Conservation (phyloP, 2,797 vertebrate species). For the Eulemur mongoz region DNA sequence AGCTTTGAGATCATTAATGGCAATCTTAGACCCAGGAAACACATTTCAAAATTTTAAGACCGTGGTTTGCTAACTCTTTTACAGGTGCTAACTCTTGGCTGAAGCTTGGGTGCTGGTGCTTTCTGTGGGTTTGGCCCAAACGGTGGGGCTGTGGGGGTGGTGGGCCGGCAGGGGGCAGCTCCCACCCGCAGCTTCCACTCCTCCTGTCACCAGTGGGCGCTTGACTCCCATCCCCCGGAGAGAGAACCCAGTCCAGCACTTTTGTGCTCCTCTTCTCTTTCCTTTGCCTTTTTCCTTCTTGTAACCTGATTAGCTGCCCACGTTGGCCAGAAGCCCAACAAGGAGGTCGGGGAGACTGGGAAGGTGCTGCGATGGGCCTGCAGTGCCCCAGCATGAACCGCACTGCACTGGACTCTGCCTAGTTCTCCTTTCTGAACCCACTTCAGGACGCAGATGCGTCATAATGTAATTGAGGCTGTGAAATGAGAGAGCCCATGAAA, state of each 20-base stretch:
- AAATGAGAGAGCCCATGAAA: background rate
- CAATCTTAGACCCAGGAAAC: background rate
- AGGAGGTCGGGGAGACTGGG: background rate
- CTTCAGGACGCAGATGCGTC: background rate
- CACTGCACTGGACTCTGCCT: background rate
- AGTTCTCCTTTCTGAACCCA: slow-evolving; percentile 2
- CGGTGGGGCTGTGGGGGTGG: background rate
- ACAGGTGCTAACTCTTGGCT: background rate
- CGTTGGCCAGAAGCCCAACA: background rate
- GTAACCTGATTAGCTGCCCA: background rate
- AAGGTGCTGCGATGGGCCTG: background rate
- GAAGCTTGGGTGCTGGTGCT: background rate
- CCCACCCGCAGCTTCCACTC: background rate
- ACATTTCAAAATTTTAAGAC: background rate
- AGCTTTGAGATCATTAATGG: slow-evolving; percentile 6
- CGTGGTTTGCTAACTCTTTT: background rate
- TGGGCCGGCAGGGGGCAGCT: background rate
- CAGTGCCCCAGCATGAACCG: background rate
- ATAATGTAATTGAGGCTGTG: background rate
- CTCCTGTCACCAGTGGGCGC: fast-evolving
- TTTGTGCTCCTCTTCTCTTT: background rate
- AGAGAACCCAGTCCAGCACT: background rate
- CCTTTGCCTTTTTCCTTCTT: background rate
- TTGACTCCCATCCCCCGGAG: background rate
- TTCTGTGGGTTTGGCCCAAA: background rate